Base-by-base conservation (phyloP, 2,797 vertebrate species). In the Momotus momota region DNA sequence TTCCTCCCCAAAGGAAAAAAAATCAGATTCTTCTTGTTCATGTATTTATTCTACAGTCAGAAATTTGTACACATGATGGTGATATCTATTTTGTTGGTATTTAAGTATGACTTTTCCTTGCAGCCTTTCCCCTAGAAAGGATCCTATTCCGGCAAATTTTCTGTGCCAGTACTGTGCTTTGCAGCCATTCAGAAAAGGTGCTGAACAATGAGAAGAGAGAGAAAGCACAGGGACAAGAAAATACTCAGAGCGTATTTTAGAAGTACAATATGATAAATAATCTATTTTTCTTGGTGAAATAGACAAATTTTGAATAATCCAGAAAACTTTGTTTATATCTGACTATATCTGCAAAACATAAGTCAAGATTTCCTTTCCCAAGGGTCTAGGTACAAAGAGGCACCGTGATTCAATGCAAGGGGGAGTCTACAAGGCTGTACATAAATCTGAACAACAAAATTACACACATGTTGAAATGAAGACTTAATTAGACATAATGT, bases 401-500 rank as follows among this genome's bases (percentile, higher is more conserved):
- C 64, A 57, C n/a, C 4, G 2, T 54, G 64, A 79, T 67, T 92
- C 83, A 70, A 62, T 72, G 77, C 46, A 83, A 79, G 52, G 66
- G 95, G 49, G 35, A 64, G 45, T 73, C 78, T 88, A 73, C 60
- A 70, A 72, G 55, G 48, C 55, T 86, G 73, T 85, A 79, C 29
- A 55, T 83, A 93, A 93, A 51, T 70, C 62, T 86, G 45, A 95
- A 86, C 74, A 96, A 62, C 93, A 94, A 97, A 97, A 97, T 95
- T 93, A 93, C 80, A 87, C 66, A 54, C 29, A 38, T 29, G 38
- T 94, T 96, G 85, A 96, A 95, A 92, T 96, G 93, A 97, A 95
- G 94, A 92, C 91, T 97, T 97, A 97, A 97, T 97, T 97, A 96
- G 93, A 94, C 88, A 85, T 54, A 95, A 91, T 89, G 92, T 96